Evolutionary conservation across 1,140 invertebrate species (phyloP), one percentile per base, ranked within the genome.

Genomic region (Brachionus koreanus): DNA sequence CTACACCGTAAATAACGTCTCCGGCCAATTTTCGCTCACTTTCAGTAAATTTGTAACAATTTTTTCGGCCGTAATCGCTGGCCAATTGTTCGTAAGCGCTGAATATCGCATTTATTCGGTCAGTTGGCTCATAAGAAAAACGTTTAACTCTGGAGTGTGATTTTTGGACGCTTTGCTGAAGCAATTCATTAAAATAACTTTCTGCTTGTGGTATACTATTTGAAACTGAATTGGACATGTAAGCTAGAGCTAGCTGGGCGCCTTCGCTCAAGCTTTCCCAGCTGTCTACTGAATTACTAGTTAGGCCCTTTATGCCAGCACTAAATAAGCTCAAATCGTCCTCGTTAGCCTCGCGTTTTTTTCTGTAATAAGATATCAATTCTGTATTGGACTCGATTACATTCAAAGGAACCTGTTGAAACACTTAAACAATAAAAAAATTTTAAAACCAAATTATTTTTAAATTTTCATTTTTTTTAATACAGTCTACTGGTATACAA

Each of bases 401-500:
- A 63, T 79, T 79, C 10, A 79, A 19, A 35, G 76, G 76, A 5
- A 79, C 76, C 33, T 79, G 76, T 65, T 79, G 76, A 43, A 79
- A 79, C 16, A 79, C 76, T 79, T 57, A 0, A 29, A 7, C 13
- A 39, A 39, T 12, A 49, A 74, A 74, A 1, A 10, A 42, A 2
- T 1, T n/a, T 13, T 42, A 72, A 72, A 35, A 19, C 2, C 16
- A 16, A 10, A 61, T 0, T 61, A 23, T 42, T 9, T 16, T 12
- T n/a, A n/a, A n/a, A n/a, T n/a, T 19, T 69, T 13, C 37, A n/a
- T 12, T 37, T 37, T 13, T 35, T 37, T 69, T 69, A 37, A 37
- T 42, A 79, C 76, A 96, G 88, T 94, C 95, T 86, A 97, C 96
- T 85, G 92, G 92, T 3, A 92, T 86, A 86, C 97, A 98, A 86